Conservation (phyloP, 2,888 invertebrate genomes). For the Pterobdella sp. region DNA sequence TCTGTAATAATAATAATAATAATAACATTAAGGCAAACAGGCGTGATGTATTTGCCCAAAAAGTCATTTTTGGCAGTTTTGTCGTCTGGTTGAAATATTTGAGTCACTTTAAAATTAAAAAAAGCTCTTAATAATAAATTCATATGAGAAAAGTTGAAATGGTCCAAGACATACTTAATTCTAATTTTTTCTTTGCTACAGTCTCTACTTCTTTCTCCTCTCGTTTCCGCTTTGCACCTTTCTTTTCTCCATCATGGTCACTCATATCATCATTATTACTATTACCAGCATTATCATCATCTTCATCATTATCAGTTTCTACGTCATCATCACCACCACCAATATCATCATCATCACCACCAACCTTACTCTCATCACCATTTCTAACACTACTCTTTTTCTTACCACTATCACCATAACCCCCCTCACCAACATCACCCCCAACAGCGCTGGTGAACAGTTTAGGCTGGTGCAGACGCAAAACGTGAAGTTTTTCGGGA, state of each 20-base stretch:
- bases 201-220: not conserved
- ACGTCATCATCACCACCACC: no score
- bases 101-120: no score
- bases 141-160: no score
- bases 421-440: not conserved
- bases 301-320: no score
- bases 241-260: constrained; percentile 1
- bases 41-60: constrained; percentile 69
- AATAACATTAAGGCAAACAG: constrained; percentile 49
- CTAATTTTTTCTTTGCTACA: no score
- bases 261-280: no score
- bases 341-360: not conserved
- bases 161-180: no score
- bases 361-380: not conserved
- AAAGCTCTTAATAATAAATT: no score
- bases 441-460: constrained; percentile 60
- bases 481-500: constrained; percentile 81
- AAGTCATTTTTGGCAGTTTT: constrained; percentile 38
- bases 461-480: constrained; percentile 81
- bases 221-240: not conserved
- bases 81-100: not conserved
- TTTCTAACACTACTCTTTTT: no score
- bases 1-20: constrained; percentile 17
- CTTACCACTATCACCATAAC: not conserved
- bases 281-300: no score